Base-by-base conservation (phyloP, 2,797 vertebrate genomes). In the Aselliscus stoliczkanus region DNA sequence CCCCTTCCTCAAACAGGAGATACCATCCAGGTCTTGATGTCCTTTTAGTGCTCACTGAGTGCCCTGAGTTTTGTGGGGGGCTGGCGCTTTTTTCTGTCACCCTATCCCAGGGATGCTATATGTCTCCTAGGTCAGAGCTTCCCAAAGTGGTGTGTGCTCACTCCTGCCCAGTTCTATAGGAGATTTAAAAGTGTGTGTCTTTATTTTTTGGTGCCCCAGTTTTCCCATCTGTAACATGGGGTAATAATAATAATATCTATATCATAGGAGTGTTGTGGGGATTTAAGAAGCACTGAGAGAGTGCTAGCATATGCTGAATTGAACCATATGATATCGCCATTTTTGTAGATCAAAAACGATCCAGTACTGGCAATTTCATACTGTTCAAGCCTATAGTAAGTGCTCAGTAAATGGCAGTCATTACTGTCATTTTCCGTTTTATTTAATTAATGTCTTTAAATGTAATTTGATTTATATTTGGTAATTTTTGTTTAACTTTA, bases 401-500 rank as follows among this genome's bases (percentile, higher is more conserved):
- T 73, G 23, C 47, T 77, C 75, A 67, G 0, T 79, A 69, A 84
- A 72, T 4, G 14, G 80, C 56, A 42, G 39, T 54, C n/a, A 13
- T 92, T 75, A 39, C 37, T 81, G 18, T n/a, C 56, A 27, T 64
- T 95, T 94, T 91, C 31, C 11, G 8, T 62, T 69, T 79, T 92
- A 92, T 56, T 69, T 60, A 90, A 34, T 42, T 69, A 90, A 17
- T 65, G 7, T 64, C 6, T 86, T 96, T 89, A 11, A 93, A 83
- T 88, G 47, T 75, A 69, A 65, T 58, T 73, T 62, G 58, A 89
- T 95, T 80, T 85, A 31, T 92, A 87, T 65, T 80, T 87, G 56
- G 31, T 37, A 42, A 60, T 72, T 95, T 96, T 93, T 79, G 56
- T 88, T 95, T 86, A 72, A 42, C 15, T 94, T 89, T 95, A 76